Evolutionary conservation across 2,797 vertebrate genomes (phyloP).

Genomic region (Chaunax sp.): DNA sequence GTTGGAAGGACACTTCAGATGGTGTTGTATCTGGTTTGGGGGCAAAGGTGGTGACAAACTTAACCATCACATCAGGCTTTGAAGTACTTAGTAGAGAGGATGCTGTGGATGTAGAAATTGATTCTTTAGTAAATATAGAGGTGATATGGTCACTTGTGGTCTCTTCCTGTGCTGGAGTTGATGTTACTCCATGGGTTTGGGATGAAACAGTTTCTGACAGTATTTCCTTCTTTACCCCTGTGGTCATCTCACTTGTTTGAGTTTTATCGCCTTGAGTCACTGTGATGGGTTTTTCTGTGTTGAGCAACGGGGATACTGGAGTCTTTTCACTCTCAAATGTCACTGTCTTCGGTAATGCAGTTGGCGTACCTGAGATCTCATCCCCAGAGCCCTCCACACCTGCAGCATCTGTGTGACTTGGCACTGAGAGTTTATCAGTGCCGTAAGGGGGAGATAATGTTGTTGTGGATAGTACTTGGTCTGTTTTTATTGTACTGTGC

Average conservation of each 20-base stretch:
- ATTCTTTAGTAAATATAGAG: conserved; percentile 21
- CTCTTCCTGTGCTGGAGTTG: conserved; percentile 19
- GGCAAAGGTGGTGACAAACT: conserved; percentile 59
- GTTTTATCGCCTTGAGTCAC: conserved; percentile 13
- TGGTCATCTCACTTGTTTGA: not conserved
- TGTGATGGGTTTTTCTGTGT: conserved; percentile 25
- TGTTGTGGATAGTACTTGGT: conserved; percentile 20
- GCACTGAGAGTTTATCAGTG: conserved; percentile 11
- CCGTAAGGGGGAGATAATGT: conserved; percentile 4
- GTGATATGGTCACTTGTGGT: conserved; percentile 32
- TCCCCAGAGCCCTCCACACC: conserved; percentile 22
- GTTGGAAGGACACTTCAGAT: conserved; percentile 46
- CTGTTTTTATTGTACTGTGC: conserved; percentile 17
- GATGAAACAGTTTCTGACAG: conserved; percentile 21
- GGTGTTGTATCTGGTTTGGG: conserved; percentile 42
- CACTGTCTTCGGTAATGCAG: conserved; percentile 11
- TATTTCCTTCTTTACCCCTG: conserved; percentile 1
- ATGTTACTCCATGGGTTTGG: conserved; percentile 32
- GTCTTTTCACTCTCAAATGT: conserved; percentile 24
- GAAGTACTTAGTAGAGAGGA: conserved; percentile 34
- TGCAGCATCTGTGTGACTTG: conserved; percentile 6
- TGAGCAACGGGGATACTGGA: conserved; percentile 13
- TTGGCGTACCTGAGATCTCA: conserved; percentile 22
- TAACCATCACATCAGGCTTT: conserved; percentile 34
- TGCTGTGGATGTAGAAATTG: conserved; percentile 15